Base-by-base conservation (phyloP, 2,113 vertebrate genomes). In the Potamarius usumacintae region DNA sequence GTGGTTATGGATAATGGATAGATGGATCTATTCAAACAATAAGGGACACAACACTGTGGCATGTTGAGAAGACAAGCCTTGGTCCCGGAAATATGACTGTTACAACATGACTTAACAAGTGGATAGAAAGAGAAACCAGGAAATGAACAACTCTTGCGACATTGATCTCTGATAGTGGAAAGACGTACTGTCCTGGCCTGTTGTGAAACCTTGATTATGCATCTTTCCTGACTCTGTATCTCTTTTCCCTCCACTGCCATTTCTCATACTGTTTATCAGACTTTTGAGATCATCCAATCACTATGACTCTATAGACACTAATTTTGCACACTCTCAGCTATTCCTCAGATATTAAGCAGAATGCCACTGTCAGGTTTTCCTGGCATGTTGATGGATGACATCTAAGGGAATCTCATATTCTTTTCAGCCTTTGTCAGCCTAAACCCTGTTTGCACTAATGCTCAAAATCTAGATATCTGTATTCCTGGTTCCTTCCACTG, bases 401-500 rank as follows among this genome's bases (percentile, higher is more conserved):
- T 82, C 74, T 57, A 42, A 55, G 30, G 57, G 53, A 62, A 30
- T 57, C 84, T 77, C 71, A 81, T 84, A 86, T 79, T 74, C 88
- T 79, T 86, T 84, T 83, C 63, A 57, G 79, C 67, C 48, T 22
- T 86, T 65, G 72, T 90, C 65, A 82, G 84, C 86, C 81, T 77
- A 81, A 78, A 84, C 48, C 48, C 65, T 74, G 58, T 89, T 87
- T 27, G 81, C 90, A 88, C 87, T 90, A 92, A 84, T 77, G 89
- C 65, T 18, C 52, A 71, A 88, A 78, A 85, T 89, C 84, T 86
- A 82, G 84, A 91, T 86, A 90, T 90, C 77, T 63, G 5, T 8
- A 89, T 88, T 81, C 90, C 84, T 10, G 15, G 50, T 63, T 67
- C 60, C 25, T 65, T 52, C 50, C 57, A 82, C 52, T 63, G 48